phyloP scores from a whole-genome alignment of 2,797 vertebrate genomes.

The Fratercula arctica region DNA sequence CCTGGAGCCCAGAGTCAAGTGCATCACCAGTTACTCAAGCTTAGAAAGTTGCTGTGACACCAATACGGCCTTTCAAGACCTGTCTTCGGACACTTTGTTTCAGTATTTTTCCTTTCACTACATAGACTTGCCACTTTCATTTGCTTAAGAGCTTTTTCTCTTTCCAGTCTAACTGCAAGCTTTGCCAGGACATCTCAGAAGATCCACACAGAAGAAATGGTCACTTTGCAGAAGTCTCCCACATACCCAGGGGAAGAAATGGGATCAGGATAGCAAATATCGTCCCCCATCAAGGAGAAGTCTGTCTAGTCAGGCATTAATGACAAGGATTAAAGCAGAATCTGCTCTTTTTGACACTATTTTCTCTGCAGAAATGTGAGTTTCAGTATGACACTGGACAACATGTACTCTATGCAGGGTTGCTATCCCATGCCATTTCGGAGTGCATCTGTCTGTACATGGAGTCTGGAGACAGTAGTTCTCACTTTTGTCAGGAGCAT shows the following conservation, averaged over 20 bases:
- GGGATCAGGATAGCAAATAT: background rate
- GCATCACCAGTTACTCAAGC: background rate
- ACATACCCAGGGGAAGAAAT: background rate
- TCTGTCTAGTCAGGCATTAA: background rate
- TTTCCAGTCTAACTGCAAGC: background rate
- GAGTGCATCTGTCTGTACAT: background rate
- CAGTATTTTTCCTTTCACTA: background rate
- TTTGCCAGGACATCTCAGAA: background rate
- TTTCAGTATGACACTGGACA: background rate
- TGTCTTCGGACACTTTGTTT: background rate
- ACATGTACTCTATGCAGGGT: fast-evolving
- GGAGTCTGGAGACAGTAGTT: background rate
- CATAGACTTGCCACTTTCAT: background rate
- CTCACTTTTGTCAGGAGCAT: background rate
- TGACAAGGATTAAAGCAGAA: background rate
- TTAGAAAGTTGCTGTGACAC: background rate
- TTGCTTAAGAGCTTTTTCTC: background rate
- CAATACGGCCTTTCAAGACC: background rate
- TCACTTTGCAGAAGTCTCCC: background rate
- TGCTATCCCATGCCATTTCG: background rate
- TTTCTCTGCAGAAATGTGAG: background rate
- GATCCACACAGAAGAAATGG: background rate
- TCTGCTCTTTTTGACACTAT: background rate
- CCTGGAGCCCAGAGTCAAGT: background rate
- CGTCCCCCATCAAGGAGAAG: background rate